phyloP scores from a whole-genome alignment of 2,797 vertebrate genomes.

The Notolabrus celidotus region DNA sequence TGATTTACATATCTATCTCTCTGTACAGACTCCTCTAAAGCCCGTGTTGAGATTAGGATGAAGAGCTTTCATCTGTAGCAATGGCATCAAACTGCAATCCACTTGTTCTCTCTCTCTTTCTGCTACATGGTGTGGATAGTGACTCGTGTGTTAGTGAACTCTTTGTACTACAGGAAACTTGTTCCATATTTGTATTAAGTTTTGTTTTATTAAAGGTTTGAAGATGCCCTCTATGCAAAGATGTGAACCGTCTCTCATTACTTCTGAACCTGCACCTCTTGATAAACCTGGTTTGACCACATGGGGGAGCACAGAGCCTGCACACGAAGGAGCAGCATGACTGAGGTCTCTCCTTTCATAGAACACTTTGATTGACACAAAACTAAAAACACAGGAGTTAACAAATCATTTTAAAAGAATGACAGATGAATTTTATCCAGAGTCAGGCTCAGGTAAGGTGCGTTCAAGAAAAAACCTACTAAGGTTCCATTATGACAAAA shows the following conservation, averaged over 20 bases:
- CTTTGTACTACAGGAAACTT: conserved; percentile 67
- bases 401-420: not conserved
- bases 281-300: conserved; percentile 36
- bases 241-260: conserved; percentile 31
- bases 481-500: not conserved
- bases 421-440: not conserved
- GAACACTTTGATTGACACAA: not conserved
- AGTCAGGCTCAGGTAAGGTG: not conserved
- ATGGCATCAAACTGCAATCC: conserved; percentile 43
- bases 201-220: conserved; percentile 73
- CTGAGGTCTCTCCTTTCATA: not conserved
- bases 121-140: conserved; percentile 61
- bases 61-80: conserved; percentile 65
- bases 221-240: conserved; percentile 63
- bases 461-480: not conserved
- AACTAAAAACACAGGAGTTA: not conserved
- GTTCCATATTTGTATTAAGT: conserved; percentile 69
- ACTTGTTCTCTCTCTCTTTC: conserved; percentile 52
- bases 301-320: conserved; percentile 42
- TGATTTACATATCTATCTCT: conserved; percentile 44
- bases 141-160: conserved; percentile 63
- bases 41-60: conserved; percentile 64
- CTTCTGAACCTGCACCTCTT: not conserved
- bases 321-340: not conserved
- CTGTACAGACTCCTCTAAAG: conserved; percentile 41